Conservation (phyloP, 2,113 vertebrate genomes). For the Zosterops pallidus region DNA sequence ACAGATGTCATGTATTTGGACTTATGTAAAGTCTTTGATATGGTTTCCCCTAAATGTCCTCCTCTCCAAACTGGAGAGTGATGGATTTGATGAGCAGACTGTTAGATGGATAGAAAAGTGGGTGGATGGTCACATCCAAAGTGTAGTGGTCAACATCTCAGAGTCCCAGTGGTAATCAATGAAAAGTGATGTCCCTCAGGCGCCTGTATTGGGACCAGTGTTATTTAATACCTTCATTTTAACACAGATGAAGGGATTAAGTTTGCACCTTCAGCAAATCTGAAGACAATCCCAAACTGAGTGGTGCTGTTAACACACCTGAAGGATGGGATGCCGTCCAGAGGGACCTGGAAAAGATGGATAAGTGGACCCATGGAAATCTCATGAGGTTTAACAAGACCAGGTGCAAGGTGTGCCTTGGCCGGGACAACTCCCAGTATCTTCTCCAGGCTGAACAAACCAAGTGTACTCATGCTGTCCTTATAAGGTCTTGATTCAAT, state of each 20-base stretch:
- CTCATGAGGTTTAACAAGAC: not conserved
- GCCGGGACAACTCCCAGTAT: rapidly evolving
- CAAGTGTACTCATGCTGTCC: not conserved
- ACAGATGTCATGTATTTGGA: not conserved
- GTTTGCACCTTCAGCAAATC: not conserved
- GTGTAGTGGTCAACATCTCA: not conserved
- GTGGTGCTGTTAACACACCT: not conserved
- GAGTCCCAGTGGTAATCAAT: not conserved
- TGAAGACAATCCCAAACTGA: not conserved
- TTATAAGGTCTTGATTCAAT: not conserved
- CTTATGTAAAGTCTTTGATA: not conserved
- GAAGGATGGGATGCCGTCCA: not conserved
- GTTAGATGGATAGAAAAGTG: not conserved
- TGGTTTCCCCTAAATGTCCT: not conserved
- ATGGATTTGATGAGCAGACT: not conserved
- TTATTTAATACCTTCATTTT: not conserved
- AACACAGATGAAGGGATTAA: not conserved
- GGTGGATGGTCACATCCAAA: not conserved
- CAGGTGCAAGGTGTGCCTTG: not conserved
- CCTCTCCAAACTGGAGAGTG: not conserved
- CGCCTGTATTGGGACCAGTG: rapidly evolving
- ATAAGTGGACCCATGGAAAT: not conserved
- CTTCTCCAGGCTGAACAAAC: not conserved
- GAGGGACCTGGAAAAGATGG: not conserved
- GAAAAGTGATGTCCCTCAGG: not conserved